phyloP scores from a whole-genome alignment of 1,140 invertebrate species.

The Bursaphelenchus mucronatus region DNA sequence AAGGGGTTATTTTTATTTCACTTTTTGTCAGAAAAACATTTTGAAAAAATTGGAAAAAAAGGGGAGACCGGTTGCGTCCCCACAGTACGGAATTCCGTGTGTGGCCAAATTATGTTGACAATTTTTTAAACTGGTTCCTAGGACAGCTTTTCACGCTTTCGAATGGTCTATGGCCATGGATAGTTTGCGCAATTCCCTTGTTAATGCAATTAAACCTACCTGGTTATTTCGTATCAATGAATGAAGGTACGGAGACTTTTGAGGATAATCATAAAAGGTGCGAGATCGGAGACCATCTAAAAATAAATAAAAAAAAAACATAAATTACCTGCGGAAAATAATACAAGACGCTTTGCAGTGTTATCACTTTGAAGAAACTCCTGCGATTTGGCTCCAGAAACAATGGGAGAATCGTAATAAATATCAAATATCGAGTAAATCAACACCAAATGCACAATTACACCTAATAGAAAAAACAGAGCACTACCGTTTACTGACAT shows the following conservation, averaged over 20 bases:
- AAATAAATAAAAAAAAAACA: conserved; percentile 4
- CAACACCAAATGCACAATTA: conserved; percentile 53
- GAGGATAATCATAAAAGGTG: conserved; percentile 46
- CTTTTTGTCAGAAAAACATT: too few relatives aligned
- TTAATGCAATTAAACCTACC: conserved; percentile 27
- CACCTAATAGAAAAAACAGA: conserved; percentile 35
- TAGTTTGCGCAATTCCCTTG: background rate
- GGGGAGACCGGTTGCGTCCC: too few relatives aligned
- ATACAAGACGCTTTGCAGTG: conserved; percentile 47
- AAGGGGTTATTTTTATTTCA: too few relatives aligned
- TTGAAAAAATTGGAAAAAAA: too few relatives aligned
- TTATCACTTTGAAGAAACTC: conserved; percentile 23
- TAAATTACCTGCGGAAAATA: conserved; percentile 53
- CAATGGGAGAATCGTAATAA: conserved; percentile 55
- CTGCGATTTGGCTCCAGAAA: conserved; percentile 38
- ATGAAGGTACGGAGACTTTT: conserved; percentile 53
- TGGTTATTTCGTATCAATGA: conserved; percentile 39
- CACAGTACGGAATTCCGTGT: too few relatives aligned
- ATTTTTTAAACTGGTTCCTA: conserved; percentile 1
- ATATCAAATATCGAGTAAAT: conserved; percentile 59
- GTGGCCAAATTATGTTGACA: background rate
- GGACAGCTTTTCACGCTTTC: too few relatives aligned
- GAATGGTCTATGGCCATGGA: too few relatives aligned
- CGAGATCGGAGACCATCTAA: conserved; percentile 54
- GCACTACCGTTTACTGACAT: background rate